phyloP scores from a whole-genome alignment of 2,113 vertebrate species.

The Candoia aspera region DNA sequence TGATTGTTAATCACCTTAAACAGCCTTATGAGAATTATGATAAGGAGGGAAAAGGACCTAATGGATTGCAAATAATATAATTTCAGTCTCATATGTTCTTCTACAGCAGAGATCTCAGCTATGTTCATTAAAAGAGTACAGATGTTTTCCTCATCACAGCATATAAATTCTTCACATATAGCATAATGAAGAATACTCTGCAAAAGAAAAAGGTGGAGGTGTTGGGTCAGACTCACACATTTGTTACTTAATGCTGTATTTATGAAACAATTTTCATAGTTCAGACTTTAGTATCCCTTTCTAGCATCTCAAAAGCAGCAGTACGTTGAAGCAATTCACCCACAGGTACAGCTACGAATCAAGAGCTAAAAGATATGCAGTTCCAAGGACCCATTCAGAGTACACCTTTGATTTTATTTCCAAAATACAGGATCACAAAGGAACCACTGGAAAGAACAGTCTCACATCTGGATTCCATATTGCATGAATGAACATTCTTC shows the following conservation, averaged over 20 bases:
- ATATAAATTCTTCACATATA: background rate
- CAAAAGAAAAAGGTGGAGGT: background rate
- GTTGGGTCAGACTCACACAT: background rate
- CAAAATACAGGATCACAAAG: background rate
- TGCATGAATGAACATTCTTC: background rate
- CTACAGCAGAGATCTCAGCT: background rate
- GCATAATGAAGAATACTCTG: background rate
- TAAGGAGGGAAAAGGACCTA: background rate
- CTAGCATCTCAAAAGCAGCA: background rate
- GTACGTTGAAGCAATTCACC: background rate
- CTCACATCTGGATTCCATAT: background rate
- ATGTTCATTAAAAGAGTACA: background rate
- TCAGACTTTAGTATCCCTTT: background rate
- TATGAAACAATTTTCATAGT: background rate
- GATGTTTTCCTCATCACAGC: background rate
- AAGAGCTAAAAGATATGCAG: background rate
- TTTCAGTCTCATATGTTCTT: slow-evolving; percentile 9
- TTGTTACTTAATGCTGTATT: background rate
- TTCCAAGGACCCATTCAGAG: background rate
- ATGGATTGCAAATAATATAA: slow-evolving; percentile 21
- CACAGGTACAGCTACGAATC: background rate
- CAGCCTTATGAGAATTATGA: slow-evolving; percentile 61
- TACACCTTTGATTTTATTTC: background rate
- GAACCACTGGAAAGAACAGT: background rate
- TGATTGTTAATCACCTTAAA: slow-evolving; percentile 55